Percentiles rank a stretch among this genome's conserved stretches.
phyloP scores from a whole-genome alignment of 2,797 vertebrate genomes.

The Emys orbicularis region DNA sequence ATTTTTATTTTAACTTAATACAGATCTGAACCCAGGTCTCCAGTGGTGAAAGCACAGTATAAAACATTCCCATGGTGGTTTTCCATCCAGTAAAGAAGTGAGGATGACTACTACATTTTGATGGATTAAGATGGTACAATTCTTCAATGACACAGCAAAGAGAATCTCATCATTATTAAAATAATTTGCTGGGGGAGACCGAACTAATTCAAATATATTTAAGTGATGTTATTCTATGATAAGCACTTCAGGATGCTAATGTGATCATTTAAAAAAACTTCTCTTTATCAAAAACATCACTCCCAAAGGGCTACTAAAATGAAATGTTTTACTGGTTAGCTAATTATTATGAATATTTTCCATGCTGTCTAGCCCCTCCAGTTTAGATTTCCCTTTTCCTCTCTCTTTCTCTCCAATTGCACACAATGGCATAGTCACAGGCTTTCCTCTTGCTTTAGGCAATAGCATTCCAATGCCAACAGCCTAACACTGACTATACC shows the following conservation, averaged over 20 bases:
- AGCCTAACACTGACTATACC: not conserved
- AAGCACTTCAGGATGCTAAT: not conserved
- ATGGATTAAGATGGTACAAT: rapidly evolving
- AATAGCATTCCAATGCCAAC: not conserved
- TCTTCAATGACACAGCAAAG: not conserved
- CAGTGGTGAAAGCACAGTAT: rapidly evolving
- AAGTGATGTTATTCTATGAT: not conserved
- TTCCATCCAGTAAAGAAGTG: not conserved
- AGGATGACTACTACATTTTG: rapidly evolving
- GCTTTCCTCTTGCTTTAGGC: constrained; percentile 22
- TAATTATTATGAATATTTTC: constrained; percentile 58
- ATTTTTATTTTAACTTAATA: not conserved
- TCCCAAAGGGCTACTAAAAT: not conserved
- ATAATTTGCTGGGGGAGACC: rapidly evolving
- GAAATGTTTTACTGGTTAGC: not conserved
- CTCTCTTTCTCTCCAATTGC: not conserved
- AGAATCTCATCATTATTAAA: rapidly evolving
- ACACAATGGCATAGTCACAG: not conserved
- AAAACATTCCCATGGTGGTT: not conserved
- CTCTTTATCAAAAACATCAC: not conserved
- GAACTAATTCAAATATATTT: rapidly evolving
- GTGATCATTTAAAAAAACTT: constrained; percentile 4
- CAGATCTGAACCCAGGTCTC: not conserved
- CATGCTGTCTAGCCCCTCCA: not conserved
- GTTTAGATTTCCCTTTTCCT: constrained; percentile 49